These are phyloP conservation scores for Argyrosomus regius DNA, from an alignment of 2,797 vertebrate genomes.

Conservation along the genomic window DNA sequence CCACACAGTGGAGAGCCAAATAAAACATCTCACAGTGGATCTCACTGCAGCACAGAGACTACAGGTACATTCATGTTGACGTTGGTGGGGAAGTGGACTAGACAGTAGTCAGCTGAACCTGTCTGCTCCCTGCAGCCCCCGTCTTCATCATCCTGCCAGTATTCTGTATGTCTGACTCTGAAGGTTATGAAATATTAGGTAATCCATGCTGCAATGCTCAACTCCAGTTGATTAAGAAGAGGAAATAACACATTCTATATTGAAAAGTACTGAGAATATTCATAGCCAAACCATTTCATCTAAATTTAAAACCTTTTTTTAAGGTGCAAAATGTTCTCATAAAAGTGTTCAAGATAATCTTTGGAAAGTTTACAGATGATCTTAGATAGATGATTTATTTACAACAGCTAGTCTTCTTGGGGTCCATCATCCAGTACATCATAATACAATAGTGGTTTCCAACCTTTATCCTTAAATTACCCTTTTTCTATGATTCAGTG, in stretches of 20 bases:
- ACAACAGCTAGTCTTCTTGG: too few species aligned
- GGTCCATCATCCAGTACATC: too few species aligned
- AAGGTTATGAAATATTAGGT: conserved; percentile 41
- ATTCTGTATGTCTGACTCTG: conserved; percentile 29
- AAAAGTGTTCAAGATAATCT: neutral
- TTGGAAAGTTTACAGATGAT: neutral
- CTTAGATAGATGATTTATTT: neutral
- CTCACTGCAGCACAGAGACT: conserved; percentile 15
- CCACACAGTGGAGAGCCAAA: neutral
- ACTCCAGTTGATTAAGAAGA: neutral
- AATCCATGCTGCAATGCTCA: conserved; percentile 27
- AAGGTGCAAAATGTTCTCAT: neutral
- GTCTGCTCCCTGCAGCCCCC: conserved; percentile 23
- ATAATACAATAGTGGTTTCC: too few species aligned
- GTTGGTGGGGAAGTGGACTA: conserved; percentile 21
- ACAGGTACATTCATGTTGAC: conserved; percentile 13
- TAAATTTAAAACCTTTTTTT: neutral
- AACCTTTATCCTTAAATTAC: too few species aligned
- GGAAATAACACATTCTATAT: neutral
- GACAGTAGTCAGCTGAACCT: conserved; percentile 29
- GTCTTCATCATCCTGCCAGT: conserved; percentile 35
- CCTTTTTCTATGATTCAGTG: too few species aligned
- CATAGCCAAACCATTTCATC: neutral
- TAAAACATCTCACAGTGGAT: neutral
- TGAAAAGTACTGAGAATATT: neutral